Conservation (phyloP, 37 sponge, comb jelly and placozoan genomes). For the Spongilla lacustris region DNA sequence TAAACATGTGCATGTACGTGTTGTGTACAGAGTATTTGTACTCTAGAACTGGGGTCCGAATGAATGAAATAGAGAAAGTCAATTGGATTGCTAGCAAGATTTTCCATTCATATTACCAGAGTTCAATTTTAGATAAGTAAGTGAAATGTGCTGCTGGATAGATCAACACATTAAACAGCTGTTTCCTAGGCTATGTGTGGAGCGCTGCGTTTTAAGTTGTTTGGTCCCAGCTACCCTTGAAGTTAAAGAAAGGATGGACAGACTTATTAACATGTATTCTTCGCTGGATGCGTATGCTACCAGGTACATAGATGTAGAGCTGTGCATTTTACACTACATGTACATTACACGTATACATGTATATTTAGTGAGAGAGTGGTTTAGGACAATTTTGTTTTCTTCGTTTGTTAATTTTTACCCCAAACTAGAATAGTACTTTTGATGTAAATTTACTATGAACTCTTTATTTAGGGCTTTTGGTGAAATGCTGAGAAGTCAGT, state of each 20-base stretch:
- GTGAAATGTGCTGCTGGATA: background rate
- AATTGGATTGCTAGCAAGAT: constrained; percentile 91
- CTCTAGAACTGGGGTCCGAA: background rate
- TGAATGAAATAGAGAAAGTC: constrained; percentile 22
- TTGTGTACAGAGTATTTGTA: background rate
- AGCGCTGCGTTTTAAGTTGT: constrained; percentile 67
- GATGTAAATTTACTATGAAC: no score
- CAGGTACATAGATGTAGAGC: constrained; percentile 35
- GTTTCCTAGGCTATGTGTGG: constrained; percentile 54
- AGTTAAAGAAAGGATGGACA: constrained; percentile 69
- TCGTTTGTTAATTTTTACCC: no score
- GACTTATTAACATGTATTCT: constrained; percentile 61
- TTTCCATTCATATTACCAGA: constrained; percentile 80
- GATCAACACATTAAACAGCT: background rate
- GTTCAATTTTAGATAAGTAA: constrained; percentile 67
- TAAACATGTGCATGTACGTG: no score
- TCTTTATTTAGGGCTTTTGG: constrained; percentile 46
- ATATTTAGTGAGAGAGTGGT: no score
- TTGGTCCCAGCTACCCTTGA: constrained; percentile 69
- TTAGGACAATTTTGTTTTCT: no score
- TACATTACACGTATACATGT: background rate
- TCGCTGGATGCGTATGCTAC: constrained; percentile 70
- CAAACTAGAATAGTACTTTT: no score
- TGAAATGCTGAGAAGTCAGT: constrained; percentile 36
- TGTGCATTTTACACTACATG: background rate